phyloP scores from a whole-genome alignment of 2,888 invertebrate species.

The Nemotelus pantherinus region DNA sequence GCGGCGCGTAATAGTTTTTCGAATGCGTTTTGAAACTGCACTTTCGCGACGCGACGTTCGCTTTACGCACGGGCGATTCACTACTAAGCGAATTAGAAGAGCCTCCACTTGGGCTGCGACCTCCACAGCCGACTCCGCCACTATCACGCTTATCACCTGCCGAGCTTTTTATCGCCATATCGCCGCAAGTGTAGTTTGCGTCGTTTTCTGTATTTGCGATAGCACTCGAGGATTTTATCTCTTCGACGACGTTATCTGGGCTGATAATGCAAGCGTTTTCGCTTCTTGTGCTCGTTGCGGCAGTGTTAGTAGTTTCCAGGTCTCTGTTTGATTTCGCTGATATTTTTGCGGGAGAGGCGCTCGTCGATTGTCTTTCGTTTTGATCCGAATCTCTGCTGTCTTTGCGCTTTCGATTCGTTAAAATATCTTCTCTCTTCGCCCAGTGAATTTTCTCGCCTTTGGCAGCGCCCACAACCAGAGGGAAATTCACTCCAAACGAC shows the following conservation, averaged over 20 bases:
- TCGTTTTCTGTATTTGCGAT: constrained; percentile 28
- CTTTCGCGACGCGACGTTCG: constrained; percentile 57
- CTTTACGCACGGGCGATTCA: constrained; percentile 49
- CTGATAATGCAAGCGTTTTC: constrained; percentile 29
- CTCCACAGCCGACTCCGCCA: constrained; percentile 6
- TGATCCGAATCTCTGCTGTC: constrained; percentile 10
- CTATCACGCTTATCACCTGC: constrained; percentile 48
- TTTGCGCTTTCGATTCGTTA: constrained; percentile 49
- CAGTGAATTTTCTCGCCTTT: constrained; percentile 59
- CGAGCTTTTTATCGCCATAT: constrained; percentile 45
- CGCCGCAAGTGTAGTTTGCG: constrained; percentile 10
- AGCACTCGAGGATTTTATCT: constrained; percentile 29
- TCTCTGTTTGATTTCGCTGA: not conserved
- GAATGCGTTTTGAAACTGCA: constrained; percentile 64
- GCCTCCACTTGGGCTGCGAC: constrained; percentile 44
- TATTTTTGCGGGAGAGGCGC: not conserved
- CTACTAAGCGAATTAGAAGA: constrained; percentile 49
- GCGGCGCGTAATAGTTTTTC: constrained; percentile 57
- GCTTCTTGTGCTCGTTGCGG: not conserved
- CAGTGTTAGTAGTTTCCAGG: constrained; percentile 33
- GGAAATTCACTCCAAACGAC: constrained; percentile 53
- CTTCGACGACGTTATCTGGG: constrained; percentile 37
- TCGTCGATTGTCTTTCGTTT: constrained; percentile 36
- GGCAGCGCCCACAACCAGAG: constrained; percentile 50
- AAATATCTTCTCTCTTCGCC: constrained; percentile 58